Evolutionary conservation across 2,113 vertebrate genomes (phyloP), one percentile per base, ranked within the genome.

Genomic region (Paralichthys olivaceus): DNA sequence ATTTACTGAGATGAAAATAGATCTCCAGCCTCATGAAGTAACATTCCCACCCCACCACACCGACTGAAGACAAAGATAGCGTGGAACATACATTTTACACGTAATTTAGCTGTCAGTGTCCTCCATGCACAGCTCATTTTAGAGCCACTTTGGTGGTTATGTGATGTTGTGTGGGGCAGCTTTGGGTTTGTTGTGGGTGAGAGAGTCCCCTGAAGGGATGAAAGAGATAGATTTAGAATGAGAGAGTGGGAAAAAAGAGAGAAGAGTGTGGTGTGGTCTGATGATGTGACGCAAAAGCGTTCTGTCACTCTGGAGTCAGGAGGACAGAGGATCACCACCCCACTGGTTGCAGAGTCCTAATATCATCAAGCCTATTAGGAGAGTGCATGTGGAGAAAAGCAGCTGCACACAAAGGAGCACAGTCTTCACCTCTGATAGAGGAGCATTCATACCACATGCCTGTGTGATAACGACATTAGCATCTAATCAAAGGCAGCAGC

Each of bases 381-480:
- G 76, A 57, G 58, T 28, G 69, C 73, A 60, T 83, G 68, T 69
- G 61, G 79, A 73, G 61, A 14, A 51, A 55, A 61, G 43, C 63
- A 74, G 73, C 68, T 51, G 57, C 4, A 75, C 74, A 90, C 87
- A 93, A 91, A 91, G 75, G 29, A 79, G 43, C 63, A 22, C 58
- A 83, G 78, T 85, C 64, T 87, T 80, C 81, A 47, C 43, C 40
- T 69, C 57, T 79, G 61, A 47, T 58, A 11, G 61, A 84, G 26
- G 63, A 60, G 17, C 2, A 67, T 62, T 74, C 34, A 43, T 40
- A 17, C 65, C 28, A 74, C 69, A 79, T 79, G 34, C 77, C 72
- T 69, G 28, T 23, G 59, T 77, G 69, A 76, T 81, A 89, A 85
- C 64, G 40, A 61, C 64, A 80, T 90, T 81, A 88, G 83, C 23